Evolutionary conservation across 64 coral and sea anemone species (phyloP), one percentile per base, ranked within the genome.

Genomic region (Stichodactyla helianthus): DNA sequence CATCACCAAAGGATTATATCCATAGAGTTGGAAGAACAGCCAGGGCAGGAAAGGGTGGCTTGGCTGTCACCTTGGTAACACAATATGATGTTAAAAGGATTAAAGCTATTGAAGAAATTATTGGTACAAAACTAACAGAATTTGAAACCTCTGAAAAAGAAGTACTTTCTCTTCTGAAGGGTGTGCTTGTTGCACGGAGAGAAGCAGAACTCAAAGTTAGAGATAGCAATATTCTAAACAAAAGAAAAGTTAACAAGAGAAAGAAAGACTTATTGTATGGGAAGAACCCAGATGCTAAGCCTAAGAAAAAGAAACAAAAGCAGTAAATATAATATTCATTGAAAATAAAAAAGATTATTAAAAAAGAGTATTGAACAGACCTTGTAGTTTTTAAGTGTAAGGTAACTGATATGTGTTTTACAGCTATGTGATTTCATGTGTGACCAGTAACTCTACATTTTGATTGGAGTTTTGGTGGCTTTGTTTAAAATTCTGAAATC

Each of bases 21-120:
- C 97, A 99, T 53, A 82, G 97, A 8, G 97, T 99, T 4, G 97
- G 97, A 51, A 83, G 97, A 10, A 99, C 97, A 13, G 97, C 97
- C 4, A 87, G 97, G 77, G 97, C 97, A 9, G 97, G 97, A 1
- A 93, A 84, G 17, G 93, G 97, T 12, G 97, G 97, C 22, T 78
- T 99, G 85, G 93, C 97, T 2, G 83, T 99, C 26, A 95, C 93
- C 15, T 62, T 99, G 4, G 82, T 99, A n/a, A 99, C 97, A 35
- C 97, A 99, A 55, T 99, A 95, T 83, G 93, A 99, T 87, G 89
- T 99, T 82, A 91, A 95, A 31, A 77, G 93, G 9, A 53, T 99
- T 1, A 87, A 88, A 78, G 50, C 77, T 7, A 95, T 95, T 58
- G 97, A 99, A 64, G 91, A 70, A 9, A n/a, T 63, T 2, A 91